phyloP scores from a whole-genome alignment of 2,888 invertebrate species.

The Melanophora roralis region DNA sequence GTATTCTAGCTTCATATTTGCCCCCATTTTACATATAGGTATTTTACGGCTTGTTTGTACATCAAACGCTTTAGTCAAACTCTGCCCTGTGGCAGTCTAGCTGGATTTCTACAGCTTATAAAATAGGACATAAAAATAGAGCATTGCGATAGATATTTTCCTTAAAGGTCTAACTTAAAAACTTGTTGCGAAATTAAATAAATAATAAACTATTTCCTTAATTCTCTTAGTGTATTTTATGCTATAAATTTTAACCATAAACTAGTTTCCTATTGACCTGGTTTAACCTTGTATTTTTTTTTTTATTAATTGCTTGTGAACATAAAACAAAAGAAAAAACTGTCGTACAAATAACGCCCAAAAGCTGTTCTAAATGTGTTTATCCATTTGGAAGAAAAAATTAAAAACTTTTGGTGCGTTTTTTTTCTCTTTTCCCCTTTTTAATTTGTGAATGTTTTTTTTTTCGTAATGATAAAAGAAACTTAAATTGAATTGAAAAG shows the following conservation, averaged over 20 bases:
- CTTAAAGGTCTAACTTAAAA: no score
- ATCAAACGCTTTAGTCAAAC: no score
- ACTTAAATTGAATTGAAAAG: not conserved
- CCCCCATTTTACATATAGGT: no score
- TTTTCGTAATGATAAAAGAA: not conserved
- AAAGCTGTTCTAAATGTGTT: conserved; percentile 34
- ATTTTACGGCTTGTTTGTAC: no score
- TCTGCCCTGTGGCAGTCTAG: no score
- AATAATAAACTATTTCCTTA: no score
- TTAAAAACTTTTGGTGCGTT: conserved; percentile 5
- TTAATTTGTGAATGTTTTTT: conserved; percentile 12
- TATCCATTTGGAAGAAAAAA: not conserved
- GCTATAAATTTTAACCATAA: no score
- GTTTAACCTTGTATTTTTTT: conserved; percentile 38
- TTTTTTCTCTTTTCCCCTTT: not conserved
- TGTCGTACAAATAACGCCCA: conserved; percentile 49
- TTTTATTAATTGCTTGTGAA: not conserved
- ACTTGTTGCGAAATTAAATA: no score
- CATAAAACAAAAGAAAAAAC: conserved; percentile 18
- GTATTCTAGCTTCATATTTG: no score
- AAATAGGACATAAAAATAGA: no score
- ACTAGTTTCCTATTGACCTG: conserved; percentile 54
- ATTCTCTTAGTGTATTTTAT: not conserved
- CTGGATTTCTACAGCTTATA: no score
- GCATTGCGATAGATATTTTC: no score